These are phyloP conservation scores for Nymphalis urticae DNA, from an alignment of 2,888 invertebrate genomes.

Conservation along the genomic window DNA sequence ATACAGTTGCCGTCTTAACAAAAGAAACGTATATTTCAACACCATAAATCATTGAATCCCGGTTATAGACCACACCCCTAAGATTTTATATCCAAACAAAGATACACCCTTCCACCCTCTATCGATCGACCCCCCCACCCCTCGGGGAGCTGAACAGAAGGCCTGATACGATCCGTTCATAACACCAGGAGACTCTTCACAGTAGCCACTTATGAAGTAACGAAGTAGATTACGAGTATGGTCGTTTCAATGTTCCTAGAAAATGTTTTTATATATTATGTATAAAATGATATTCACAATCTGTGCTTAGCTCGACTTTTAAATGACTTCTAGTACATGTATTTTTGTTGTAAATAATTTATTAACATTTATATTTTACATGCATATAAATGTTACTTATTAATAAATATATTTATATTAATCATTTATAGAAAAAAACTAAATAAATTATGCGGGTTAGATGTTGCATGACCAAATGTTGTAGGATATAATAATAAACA, in stretches of 20 bases:
- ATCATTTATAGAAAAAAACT: too few relatives aligned
- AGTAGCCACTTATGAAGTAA: slow-evolving; percentile 46
- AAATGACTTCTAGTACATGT: too few relatives aligned
- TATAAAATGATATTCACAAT: background rate
- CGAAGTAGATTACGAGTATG: background rate
- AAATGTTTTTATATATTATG: background rate
- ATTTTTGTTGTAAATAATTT: too few relatives aligned
- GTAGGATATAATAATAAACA: too few relatives aligned
- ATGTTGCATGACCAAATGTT: too few relatives aligned
- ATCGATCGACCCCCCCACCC: slow-evolving; percentile 46
- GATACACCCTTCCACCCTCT: slow-evolving; percentile 50
- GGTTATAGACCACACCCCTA: slow-evolving; percentile 59
- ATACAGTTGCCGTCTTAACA: background rate
- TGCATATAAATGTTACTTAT: too few relatives aligned
- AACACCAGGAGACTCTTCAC: slow-evolving; percentile 41
- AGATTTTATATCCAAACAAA: slow-evolving; percentile 78
- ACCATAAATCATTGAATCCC: slow-evolving; percentile 36
- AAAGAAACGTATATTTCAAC: slow-evolving; percentile 17
- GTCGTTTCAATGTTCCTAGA: background rate
- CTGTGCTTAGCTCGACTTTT: background rate
- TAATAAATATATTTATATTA: too few relatives aligned
- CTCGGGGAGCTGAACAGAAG: slow-evolving; percentile 46
- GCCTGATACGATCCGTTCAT: slow-evolving; percentile 50
- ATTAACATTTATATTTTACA: too few relatives aligned
- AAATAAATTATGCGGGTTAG: too few relatives aligned